Percentiles rank a stretch among this genome's conserved stretches.
phyloP scores from a whole-genome alignment of 1,140 invertebrate species.

The Ceratina calcarata region DNA sequence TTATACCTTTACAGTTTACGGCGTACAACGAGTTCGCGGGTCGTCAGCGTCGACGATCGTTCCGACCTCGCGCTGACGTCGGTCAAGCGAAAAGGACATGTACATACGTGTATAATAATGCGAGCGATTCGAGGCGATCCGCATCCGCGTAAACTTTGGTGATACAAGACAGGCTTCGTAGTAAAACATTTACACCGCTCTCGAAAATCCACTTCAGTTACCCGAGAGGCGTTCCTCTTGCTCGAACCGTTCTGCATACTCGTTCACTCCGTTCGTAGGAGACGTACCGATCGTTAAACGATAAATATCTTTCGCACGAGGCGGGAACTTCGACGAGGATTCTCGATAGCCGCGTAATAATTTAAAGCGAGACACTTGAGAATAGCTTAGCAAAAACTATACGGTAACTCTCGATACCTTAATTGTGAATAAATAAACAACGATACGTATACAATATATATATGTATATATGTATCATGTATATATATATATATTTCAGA shows the following conservation, averaged over 20 bases:
- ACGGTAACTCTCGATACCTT: conserved; percentile 31
- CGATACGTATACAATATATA: conserved; percentile 10
- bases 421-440: conserved; percentile 45
- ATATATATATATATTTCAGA: conserved; percentile 22
- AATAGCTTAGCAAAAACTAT: conserved; percentile 56
- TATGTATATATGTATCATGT: background rate
- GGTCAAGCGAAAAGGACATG: no score
- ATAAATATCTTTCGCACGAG: background rate
- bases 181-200: conserved; percentile 63
- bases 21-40: background rate
- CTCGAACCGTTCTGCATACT: background rate
- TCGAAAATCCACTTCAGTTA: conserved; percentile 38
- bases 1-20: conserved; percentile 47
- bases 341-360: conserved; percentile 52
- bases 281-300: background rate
- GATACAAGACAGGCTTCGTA: conserved; percentile 68
- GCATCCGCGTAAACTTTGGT: conserved; percentile 47
- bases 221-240: background rate
- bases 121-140: background rate
- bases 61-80: no score
- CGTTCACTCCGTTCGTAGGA: no score
- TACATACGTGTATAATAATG: background rate
- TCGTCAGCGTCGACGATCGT: no score
- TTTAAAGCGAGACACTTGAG: conserved; percentile 65
- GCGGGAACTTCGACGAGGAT: conserved; percentile 24